phyloP scores from a whole-genome alignment of 2,113 vertebrate genomes.

The Cyanistes caeruleus region DNA sequence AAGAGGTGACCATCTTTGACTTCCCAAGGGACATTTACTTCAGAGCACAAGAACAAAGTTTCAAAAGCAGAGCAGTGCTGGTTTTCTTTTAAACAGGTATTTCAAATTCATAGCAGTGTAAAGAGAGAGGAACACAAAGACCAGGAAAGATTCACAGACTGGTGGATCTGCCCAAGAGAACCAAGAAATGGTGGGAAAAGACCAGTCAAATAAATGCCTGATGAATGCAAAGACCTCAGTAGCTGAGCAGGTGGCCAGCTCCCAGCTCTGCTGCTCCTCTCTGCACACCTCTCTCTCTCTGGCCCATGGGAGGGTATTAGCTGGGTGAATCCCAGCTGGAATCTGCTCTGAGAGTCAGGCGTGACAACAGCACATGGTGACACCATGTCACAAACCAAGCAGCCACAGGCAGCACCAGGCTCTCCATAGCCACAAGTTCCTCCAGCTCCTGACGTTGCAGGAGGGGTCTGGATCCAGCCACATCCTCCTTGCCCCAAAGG shows the following conservation, averaged over 20 bases:
- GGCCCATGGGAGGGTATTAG: accelerated
- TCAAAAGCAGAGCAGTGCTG: neutral
- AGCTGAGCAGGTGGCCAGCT: accelerated
- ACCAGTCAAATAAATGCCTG: neutral
- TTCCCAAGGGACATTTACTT: accelerated
- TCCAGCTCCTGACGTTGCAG: accelerated
- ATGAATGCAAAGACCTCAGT: neutral
- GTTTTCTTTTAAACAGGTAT: neutral
- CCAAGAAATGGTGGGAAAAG: neutral
- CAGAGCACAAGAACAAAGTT: neutral
- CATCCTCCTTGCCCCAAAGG: neutral
- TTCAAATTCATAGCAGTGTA: neutral
- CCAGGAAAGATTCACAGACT: neutral
- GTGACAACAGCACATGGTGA: neutral
- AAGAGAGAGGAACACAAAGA: neutral
- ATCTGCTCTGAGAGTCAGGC: accelerated
- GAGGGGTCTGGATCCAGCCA: neutral
- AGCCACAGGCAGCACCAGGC: accelerated
- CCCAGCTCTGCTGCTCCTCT: neutral
- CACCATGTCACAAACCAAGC: accelerated
- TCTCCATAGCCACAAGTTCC: neutral
- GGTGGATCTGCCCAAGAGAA: neutral
- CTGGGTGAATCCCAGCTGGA: neutral
- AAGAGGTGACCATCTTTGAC: neutral
- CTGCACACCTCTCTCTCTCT: neutral